A percentile compares a stretch with the other conserved stretches of the same genome.
These are phyloP conservation scores for Ferrisia virgata DNA, from an alignment of 2,888 invertebrate species.

Conservation along the genomic window DNA sequence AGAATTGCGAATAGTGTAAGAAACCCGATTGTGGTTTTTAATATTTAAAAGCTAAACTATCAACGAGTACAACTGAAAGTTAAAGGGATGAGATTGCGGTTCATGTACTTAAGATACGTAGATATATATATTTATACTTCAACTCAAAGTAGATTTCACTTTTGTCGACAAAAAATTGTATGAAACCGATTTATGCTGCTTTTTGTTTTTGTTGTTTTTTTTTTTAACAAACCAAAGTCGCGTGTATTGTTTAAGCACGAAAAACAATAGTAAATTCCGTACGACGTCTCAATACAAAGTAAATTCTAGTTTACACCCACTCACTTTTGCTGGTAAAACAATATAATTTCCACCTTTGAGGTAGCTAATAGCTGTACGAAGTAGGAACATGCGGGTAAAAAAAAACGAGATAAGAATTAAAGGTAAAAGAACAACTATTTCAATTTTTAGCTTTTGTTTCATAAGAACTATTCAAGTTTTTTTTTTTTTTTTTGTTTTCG, in stretches of 20 bases:
- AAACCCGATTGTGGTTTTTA: background rate
- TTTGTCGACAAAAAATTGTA: background rate
- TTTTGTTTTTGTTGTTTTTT: no score
- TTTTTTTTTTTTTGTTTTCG: no score
- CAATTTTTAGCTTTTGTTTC: no score
- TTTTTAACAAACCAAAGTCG: background rate
- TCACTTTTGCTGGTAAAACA: background rate
- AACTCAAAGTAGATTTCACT: background rate
- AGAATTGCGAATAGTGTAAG: background rate
- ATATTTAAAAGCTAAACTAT: background rate
- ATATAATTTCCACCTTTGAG: background rate
- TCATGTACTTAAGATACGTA: no score
- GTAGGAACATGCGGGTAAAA: no score
- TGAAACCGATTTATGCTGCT: background rate
- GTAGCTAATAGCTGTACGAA: background rate
- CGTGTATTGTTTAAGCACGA: background rate
- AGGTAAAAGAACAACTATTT: no score
- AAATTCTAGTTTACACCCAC: background rate
- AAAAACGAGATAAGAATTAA: background rate
- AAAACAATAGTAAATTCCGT: background rate
- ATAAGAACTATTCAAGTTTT: no score
- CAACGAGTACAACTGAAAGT: background rate
- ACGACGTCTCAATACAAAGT: background rate
- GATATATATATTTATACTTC: background rate
- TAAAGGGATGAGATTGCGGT: background rate